Base-by-base conservation (phyloP, 2,113 vertebrate genomes). In the Leucoraja erinaceus region DNA sequence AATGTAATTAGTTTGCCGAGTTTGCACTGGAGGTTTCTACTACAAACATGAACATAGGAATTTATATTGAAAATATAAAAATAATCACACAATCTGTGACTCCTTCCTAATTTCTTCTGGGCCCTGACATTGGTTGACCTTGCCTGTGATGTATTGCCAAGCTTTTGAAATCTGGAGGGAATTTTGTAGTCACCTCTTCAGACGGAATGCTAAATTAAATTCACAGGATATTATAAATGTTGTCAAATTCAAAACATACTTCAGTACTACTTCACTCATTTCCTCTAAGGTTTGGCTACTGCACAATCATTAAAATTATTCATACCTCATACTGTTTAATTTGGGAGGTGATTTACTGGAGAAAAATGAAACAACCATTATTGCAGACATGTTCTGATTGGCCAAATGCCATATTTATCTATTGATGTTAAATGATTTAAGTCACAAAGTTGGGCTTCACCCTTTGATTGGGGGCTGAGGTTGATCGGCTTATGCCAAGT, bases 31-130 rank as follows among this genome's bases (percentile, higher is more conserved):
- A 25, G 18, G 83, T 63, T 88, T 88, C 83, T 59, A 88, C 61
- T 31, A 88, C 22, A 86, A 63, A 86, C 61, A 56, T 86, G 83
- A 56, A 88, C 28, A 31, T 16, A 63, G 59, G 83, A 88, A 88
- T 88, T 88, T 88, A 16, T 63, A 63, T 63, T 88, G 59, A n/a
- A 63, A 88, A 88, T 88, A 88, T 63, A 88, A 63, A 88, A 88
- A 88, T 63, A 88, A 88, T 56, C 83, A 88, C 59, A 63, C 54
- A 47, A 84, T 28, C 47, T 84, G 25, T 84, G 59, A 63, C 56
- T 88, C 83, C 61, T 88, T 63, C 59, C 33, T n/a, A 88, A 59
- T n/a, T 88, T 88, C 83, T 88, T 61, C 59, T 88, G 83, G 83
- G 59, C 61, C n/a, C 83, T 88, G 83, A 61, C 25, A 88, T 63